Evolutionary conservation across 1,140 invertebrate genomes (phyloP), one percentile per base, ranked within the genome.

Genomic region (Magallana ariakensis): DNA sequence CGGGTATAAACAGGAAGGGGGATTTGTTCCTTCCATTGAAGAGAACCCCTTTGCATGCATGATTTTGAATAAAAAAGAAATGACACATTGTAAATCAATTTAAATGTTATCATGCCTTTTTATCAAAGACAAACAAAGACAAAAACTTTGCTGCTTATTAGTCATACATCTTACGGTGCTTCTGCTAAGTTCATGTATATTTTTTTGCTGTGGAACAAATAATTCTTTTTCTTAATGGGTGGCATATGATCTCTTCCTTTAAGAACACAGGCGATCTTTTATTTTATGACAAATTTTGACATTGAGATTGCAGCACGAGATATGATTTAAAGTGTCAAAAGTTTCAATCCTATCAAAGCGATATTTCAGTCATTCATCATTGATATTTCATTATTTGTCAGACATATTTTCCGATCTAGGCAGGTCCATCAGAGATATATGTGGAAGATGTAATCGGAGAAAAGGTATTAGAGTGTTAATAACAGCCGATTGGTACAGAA

Each of bases 221-320:
- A 75, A 75, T 75, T 75, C 66, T 75, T 70, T 70, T 70, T 75
- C 66, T 75, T 75, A 75, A 75, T 75, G 66, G 66, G 66, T 75
- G 66, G 66, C 33, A 46, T 26, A 75, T 75, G 22, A 75, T 75
- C 66, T 75, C 33, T 75, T 26, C 10, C 10, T 33, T 75, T 26
- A 75, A 26, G 33, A 60, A 62, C 19, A 75, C 66, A 75, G 33
- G 66, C 66, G 13, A 75, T 75, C 66, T 75, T 75, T 75, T 75
- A 75, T 75, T 75, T 75, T 75, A 75, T 75, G 66, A 75, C 66
- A 75, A 75, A 75, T 75, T 75, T 75, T 75, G 66, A 75, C 66
- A 75, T 75, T 75, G 22, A 75, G 66, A 75, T 75, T 75, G 66
- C 66, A 33, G 66, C 33, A 26, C 33, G 66, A 75, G 66, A 75